These are phyloP conservation scores for Galeopsomyia nigrocyanea DNA, from an alignment of 2,888 invertebrate genomes.

Conservation along the genomic window DNA sequence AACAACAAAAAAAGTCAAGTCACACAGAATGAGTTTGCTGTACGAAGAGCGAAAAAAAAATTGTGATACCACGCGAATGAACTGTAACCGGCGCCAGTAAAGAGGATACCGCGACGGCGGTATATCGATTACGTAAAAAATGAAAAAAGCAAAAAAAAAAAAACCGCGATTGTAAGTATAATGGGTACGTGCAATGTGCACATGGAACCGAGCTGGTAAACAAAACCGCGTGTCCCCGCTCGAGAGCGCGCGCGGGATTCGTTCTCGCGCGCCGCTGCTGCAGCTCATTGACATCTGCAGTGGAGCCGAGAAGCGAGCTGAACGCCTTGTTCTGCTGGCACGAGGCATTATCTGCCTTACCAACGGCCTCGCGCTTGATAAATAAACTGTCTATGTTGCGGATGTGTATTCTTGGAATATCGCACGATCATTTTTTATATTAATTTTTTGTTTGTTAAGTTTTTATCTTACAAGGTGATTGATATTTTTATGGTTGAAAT, in stretches of 20 bases:
- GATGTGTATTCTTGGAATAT: conserved; percentile 24
- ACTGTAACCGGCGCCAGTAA: no score
- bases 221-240: not conserved
- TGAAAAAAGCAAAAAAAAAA: no score
- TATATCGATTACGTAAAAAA: no score
- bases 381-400: conserved; percentile 3
- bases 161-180: conserved; percentile 1
- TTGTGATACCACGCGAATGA: no score
- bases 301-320: conserved; percentile 6
- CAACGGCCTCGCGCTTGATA: conserved; percentile 38
- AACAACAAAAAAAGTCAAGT: no score
- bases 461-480: not conserved
- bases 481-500: not conserved
- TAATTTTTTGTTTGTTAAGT: not conserved
- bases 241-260: no score
- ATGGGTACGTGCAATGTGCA: not conserved
- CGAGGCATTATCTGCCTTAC: conserved; percentile 36
- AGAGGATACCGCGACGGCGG: no score
- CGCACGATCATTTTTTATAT: not conserved
- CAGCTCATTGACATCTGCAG: conserved; percentile 41
- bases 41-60: no score
- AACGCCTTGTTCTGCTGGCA: conserved; percentile 29
- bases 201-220: not conserved
- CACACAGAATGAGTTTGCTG: no score
- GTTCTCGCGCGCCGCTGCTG: not conserved